Evolutionary conservation across 2,797 vertebrate species (phyloP), one percentile per base, ranked within the genome.

Genomic region (Tauraco hartlaubi): DNA sequence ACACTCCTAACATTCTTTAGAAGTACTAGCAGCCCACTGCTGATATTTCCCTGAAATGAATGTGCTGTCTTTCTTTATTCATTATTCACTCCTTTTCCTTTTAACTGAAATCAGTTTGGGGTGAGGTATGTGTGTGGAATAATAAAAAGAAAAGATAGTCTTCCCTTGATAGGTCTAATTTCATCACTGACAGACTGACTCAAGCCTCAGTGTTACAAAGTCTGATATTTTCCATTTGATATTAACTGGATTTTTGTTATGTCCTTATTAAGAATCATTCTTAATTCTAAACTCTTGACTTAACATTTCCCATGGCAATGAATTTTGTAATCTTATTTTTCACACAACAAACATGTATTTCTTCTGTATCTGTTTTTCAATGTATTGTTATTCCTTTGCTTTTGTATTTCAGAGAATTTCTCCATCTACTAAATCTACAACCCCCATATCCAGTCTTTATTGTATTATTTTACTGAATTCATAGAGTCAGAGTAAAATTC

Each of bases 21-120:
- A 94, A 94, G 29, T 79, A 67, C 51, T 56, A 66, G 56, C 61
- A 94, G 44, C 64, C 46, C 58, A 69, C 87, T 88, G 77, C 80
- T 95, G 87, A 95, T 96, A 94, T 84, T 87, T 82, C 56, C 22
- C 51, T 92, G 79, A 93, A 97, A 96, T 86, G 39, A 92, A 95
- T 86, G 71, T 84, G 66, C 77, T 90, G 44, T 85, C 79, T 94
- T 41, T 88, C 51, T 88, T 92, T 81, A 86, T 63, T 75, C 90
- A 75, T 97, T 96, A 97, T 94, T 96, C 85, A 92, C 62, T 89
- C 49, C 21, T 81, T 93, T 81, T 90, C 29, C 48, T 74, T 94
- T 92, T 87, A 95, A 85, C 54, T 95, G 69, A 92, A 96, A 90
- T 94, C 80, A 89, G 33, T 92, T 94, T 92, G 39, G 33, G 59